These are phyloP conservation scores for Erinaceus europaeus DNA, from an alignment of 2,113 vertebrate genomes.

Conservation along the genomic window DNA sequence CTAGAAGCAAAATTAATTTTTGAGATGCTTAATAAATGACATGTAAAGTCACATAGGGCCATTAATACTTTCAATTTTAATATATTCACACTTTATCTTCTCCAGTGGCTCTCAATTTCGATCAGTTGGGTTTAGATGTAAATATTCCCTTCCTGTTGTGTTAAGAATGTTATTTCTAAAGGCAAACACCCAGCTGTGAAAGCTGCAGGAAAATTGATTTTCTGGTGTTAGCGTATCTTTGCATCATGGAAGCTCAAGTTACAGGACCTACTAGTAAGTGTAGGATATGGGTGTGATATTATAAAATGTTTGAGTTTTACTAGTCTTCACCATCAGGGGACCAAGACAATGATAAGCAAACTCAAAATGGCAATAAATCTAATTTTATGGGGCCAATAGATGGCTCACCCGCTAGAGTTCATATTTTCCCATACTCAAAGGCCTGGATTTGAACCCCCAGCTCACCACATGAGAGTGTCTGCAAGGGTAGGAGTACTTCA, in stretches of 20 bases:
- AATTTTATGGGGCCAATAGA: too few species aligned
- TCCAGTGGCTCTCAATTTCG: constrained; percentile 23
- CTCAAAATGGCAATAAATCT: constrained; percentile 13
- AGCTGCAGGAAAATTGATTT: constrained; percentile 65
- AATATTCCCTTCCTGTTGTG: constrained; percentile 43
- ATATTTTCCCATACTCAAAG: too few species aligned
- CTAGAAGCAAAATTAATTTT: background rate
- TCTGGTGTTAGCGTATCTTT: constrained; percentile 36
- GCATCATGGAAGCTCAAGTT: constrained; percentile 26
- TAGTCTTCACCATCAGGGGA: background rate
- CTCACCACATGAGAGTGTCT: too few species aligned
- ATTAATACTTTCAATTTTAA: constrained; percentile 29
- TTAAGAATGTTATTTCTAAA: constrained; percentile 61
- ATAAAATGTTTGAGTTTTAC: constrained; percentile 23
- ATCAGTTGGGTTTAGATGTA: constrained; percentile 50
- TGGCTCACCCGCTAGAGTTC: too few species aligned
- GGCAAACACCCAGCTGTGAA: constrained; percentile 57
- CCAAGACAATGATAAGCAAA: background rate
- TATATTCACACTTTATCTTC: constrained; percentile 21
- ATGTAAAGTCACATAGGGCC: background rate
- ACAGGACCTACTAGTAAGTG: constrained; percentile 38
- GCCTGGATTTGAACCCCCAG: too few species aligned
- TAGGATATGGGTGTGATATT: background rate
- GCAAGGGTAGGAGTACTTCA: too few species aligned
- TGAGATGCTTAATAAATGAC: background rate